Evolutionary conservation across 37 sponge, comb jelly and placozoan genomes (phyloP), one percentile per base, ranked within the genome.

Genomic region (Hexactinellida sp.): DNA sequence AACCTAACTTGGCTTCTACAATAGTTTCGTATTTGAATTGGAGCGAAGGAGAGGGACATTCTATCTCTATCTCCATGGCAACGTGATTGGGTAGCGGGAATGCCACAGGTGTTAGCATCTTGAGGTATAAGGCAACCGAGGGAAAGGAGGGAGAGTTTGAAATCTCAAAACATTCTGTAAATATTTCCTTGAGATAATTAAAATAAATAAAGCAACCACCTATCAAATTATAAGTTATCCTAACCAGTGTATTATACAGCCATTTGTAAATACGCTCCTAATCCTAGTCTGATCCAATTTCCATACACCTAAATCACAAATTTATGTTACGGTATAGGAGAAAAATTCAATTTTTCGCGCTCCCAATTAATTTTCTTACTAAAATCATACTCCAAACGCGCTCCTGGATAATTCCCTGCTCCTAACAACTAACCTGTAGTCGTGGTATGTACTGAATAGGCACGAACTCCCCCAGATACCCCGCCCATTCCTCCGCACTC

Each of bases 401-500:
- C n/a, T n/a, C n/a, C n/a, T n/a, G n/a, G n/a, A n/a, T 47, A 16
- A 19, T 47, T 16, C 52, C 9, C 52, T 47, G 52, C 16, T 19
- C 52, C 16, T 47, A 47, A 16, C 52, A 47, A 0, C 86, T 52
- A 13, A 85, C 87, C 36, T 85, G 83, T 5, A 93, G 36, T 63
- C 54, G 32, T 7, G 92, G 91, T 24, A 94, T 89, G 83, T 86
- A 94, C 37, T 89, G 83, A 10, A 19, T 13, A 0, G 95, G 91
- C 0, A 94, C 95, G 38, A 86, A 86, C 32, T 92, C 93, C 16
- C 88, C 87, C 88, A 92, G 87, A 1, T 92, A 87, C 54, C 87
- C 86, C 51, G 76, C 1, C 95, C 95, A 94, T 38, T 89, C 87
- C 0, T 84, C 89, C 0, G 30, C 36, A 25, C 82, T 36, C 32